Percentiles rank a stretch among this genome's conserved stretches.
phyloP scores from a whole-genome alignment of 2,113 vertebrate species.

The Gadus macrocephalus region DNA sequence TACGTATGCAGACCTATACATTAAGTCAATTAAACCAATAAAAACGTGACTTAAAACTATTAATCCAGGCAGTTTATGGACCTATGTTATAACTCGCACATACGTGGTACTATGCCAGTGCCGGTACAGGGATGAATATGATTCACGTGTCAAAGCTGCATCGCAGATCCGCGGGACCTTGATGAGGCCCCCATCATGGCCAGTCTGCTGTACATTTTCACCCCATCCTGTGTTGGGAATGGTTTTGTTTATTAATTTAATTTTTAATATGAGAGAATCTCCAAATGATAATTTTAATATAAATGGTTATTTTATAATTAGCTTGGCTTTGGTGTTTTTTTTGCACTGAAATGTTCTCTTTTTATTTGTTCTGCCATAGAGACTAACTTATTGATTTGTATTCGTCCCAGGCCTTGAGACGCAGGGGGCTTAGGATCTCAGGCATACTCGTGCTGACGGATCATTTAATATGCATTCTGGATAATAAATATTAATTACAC shows the following conservation, averaged over 20 bases:
- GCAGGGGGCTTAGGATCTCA: conserved; percentile 21
- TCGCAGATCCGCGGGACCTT: too few species aligned
- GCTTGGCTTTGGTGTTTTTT: conserved; percentile 56
- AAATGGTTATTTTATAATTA: conserved; percentile 40
- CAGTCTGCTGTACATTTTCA: conserved; percentile 36
- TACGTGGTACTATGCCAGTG: too few species aligned
- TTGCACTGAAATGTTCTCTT: conserved; percentile 58
- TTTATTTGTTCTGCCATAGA: not conserved
- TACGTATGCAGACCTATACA: too few species aligned
- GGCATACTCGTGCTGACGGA: conserved; percentile 2
- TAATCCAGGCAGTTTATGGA: too few species aligned
- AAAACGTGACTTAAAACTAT: too few species aligned
- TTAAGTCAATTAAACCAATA: too few species aligned
- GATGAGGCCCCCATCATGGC: not conserved
- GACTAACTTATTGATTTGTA: conserved; percentile 41
- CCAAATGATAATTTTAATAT: conserved; percentile 3
- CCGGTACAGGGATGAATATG: too few species aligned
- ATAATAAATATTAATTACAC: conserved; percentile 47
- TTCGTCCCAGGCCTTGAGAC: conserved; percentile 23
- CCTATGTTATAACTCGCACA: too few species aligned
- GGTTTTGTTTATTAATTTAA: conserved; percentile 45
- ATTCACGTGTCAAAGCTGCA: too few species aligned
- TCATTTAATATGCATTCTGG: conserved; percentile 55
- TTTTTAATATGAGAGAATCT: conserved; percentile 20
- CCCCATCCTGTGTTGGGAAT: not conserved